Evolutionary conservation across 2,113 vertebrate species (phyloP).

Genomic region (Hoplias malabaricus): DNA sequence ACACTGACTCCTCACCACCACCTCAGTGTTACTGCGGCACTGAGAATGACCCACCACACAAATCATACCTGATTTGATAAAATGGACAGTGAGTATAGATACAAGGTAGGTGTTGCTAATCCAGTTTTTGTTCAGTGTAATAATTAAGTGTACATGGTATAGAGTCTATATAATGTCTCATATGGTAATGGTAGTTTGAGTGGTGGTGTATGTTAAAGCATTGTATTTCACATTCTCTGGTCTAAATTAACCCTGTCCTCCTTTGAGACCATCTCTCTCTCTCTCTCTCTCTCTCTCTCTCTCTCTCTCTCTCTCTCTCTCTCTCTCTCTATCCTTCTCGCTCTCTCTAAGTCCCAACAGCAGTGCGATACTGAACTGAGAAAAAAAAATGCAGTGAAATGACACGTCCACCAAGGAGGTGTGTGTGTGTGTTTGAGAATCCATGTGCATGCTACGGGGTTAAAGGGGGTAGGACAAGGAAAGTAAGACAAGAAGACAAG

Average conservation of each 20-base stretch:
- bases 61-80: too few species aligned
- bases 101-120: too few species aligned
- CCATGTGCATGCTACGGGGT: background rate
- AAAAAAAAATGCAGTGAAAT: background rate
- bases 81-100: too few species aligned
- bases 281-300: background rate
- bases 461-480: constrained; percentile 9
- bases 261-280: constrained; percentile 30
- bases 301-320: background rate
- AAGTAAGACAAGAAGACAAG: constrained; percentile 19
- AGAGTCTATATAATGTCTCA: too few species aligned
- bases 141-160: too few species aligned
- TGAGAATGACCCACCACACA: too few species aligned
- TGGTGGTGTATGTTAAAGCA: background rate
- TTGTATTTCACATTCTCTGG: constrained; percentile 6
- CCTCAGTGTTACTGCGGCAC: too few species aligned
- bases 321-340: constrained; percentile 1
- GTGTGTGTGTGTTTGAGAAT: background rate
- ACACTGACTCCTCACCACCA: too few species aligned
- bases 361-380: constrained; percentile 13
- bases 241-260: constrained; percentile 40
- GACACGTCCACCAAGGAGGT: constrained; percentile 26
- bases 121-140: too few species aligned
- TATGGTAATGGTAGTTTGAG: too few species aligned
- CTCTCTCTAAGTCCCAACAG: constrained; percentile 15